Conservation (phyloP, 2,113 vertebrate genomes). For the Oxyruncus cristatus region DNA sequence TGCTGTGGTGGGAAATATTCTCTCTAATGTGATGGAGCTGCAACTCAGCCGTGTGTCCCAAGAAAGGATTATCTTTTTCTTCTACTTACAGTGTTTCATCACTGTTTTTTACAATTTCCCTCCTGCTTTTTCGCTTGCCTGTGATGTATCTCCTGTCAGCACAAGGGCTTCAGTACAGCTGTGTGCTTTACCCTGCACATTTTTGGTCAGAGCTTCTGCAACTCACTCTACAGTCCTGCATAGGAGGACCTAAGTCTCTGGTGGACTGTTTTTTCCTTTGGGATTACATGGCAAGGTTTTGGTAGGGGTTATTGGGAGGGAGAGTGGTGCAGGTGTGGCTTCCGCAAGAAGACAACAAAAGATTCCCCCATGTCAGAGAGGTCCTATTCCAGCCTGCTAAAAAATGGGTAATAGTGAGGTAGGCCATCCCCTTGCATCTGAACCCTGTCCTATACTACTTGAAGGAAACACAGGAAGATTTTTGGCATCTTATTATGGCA, state of each 20-base stretch:
- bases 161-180: not conserved
- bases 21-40: not conserved
- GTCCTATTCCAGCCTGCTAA: not conserved
- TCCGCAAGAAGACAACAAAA: not conserved
- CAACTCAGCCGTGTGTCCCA: not conserved
- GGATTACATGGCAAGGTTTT: not conserved
- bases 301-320: accelerated
- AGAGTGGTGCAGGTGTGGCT: not conserved
- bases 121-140: not conserved
- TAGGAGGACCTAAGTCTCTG: not conserved
- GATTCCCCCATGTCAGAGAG: accelerated
- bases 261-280: not conserved
- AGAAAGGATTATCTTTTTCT: not conserved
- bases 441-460: not conserved
- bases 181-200: not conserved
- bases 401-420: accelerated
- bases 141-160: not conserved
- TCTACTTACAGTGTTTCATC: not conserved
- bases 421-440: not conserved
- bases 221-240: not conserved
- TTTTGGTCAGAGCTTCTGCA: not conserved
- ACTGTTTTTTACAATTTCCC: not conserved
- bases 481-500: not conserved
- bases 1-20: not conserved
- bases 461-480: not conserved